Evolutionary conservation across 2,113 vertebrate species (phyloP), one percentile per base, ranked within the genome.

Genomic region (Marcusenius ussheri): DNA sequence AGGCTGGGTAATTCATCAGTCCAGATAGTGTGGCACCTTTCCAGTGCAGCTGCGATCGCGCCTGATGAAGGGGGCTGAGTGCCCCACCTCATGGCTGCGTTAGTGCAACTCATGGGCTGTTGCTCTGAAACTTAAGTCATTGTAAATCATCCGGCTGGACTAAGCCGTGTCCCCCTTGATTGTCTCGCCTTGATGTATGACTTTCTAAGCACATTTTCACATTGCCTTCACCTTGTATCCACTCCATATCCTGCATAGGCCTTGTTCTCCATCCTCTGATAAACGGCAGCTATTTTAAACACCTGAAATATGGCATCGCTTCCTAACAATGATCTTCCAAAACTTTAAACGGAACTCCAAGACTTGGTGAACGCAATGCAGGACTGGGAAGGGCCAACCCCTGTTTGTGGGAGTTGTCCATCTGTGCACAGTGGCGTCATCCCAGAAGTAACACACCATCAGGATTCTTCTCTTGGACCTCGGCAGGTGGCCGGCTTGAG

Each of bases 71-170:
- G 47, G 13, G 51, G 0, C 53, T 19, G 9, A 42, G 11, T 27
- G 0, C 13, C 10, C 53, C 39, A 62, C 42, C 35, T 66, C 39
- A 45, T 45, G 87, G 19, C 35, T 11, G 8, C 31, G 8, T 15
- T 45, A 88, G 56, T 45, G 24, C 51, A 88, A 58, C 53, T 88
- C 19, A 58, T 39, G 51, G 51, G 53, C 87, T 5, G 45, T 53
- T 87, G 27, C 85, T 53, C 27, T 87, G 85, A 56, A 87, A 87
- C 85, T 35, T 53, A 42, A 62, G 87, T 88, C 42, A 21, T 10
- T 13, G 56, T 62, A 88, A 88, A 88, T 88, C 87, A 88, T 50
- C 46, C 0, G 7, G 42, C 24, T 66, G 35, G 87, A 88, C 87
- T 42, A 45, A 62, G 58, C 35, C 62, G 87, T n/a, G 56, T 62